Percentiles rank a stretch among this genome's conserved stretches.
Evolutionary conservation across 2,113 vertebrate species (phyloP).

Genomic region (Pseudonaja textilis): DNA sequence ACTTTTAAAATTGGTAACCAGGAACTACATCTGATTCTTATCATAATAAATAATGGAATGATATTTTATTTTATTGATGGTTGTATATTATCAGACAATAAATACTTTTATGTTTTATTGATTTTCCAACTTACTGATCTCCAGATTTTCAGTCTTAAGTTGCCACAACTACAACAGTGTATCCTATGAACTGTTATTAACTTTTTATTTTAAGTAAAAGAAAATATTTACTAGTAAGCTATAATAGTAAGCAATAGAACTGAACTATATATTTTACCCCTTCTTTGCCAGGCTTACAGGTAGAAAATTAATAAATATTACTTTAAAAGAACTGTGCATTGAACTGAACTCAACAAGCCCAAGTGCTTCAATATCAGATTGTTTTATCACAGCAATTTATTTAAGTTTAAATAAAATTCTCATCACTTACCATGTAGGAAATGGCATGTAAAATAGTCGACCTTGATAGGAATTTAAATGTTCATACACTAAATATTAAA

Average conservation of each 20-base stretch:
- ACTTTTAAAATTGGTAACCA: not conserved
- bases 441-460: not conserved
- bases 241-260: not conserved
- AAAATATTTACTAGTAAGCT: not conserved
- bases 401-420: not conserved
- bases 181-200: not conserved
- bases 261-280: not conserved
- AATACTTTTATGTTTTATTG: not conserved
- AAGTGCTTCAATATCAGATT: not conserved
- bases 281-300: not conserved
- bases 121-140: not conserved
- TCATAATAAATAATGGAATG: not conserved
- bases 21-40: not conserved
- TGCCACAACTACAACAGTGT: not conserved
- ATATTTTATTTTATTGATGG: not conserved
- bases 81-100: not conserved
- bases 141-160: not conserved
- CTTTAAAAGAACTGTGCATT: not conserved
- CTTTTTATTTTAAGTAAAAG: not conserved
- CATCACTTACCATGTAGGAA: not conserved
- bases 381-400: not conserved
- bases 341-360: not conserved
- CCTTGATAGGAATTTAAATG: not conserved
- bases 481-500: not conserved
- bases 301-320: not conserved